Base-by-base conservation (phyloP, 2,797 vertebrate species). In the Sebastes matsubarae region DNA sequence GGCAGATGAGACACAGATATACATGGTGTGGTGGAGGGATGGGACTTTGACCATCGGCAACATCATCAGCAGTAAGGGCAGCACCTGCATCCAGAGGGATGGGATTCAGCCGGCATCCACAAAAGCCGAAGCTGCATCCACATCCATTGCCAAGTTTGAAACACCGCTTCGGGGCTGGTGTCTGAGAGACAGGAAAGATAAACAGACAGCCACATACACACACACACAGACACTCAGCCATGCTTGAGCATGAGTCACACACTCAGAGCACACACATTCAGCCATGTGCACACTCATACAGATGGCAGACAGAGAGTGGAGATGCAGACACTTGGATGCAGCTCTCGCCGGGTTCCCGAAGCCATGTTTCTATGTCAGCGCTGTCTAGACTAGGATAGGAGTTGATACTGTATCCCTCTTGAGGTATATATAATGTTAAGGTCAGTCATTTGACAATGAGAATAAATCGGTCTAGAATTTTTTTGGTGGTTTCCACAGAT, bases 281-380 rank as follows among this genome's bases (percentile, higher is more conserved):
- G 90, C 89, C 83, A 84, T 90, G 87, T 89, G 84, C 87, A 89
- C 82, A 86, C 87, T 89, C 85, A 85, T 88, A 83, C 90, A 93
- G 91, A 93, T 90, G 90, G 89, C 88, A 92, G 83, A 92, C 88
- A 69, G 87, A 78, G 79, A 90, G 71, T 84, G 69, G 72, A 85
- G 85, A 90, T 87, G 81, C 80, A 90, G 77, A 86, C 81, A 72
- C 83, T 91, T 91, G 90, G 89, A 87, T 82, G 74, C 78, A 66
- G 75, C 80, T 65, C 61, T 86, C 73, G 59, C n/a, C 83, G 67
- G 59, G 74, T 88, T 83, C 85, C 79, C 79, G 67, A 82, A 89
- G 80, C 75, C 57, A 68, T 79, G 77, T 78, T 79, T 85, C 73
- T 76, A 68, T 89, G 85, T 87, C 86, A 82, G 42, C 36, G 66